phyloP scores from a whole-genome alignment of 2,113 vertebrate genomes.

The Malurus elegans region DNA sequence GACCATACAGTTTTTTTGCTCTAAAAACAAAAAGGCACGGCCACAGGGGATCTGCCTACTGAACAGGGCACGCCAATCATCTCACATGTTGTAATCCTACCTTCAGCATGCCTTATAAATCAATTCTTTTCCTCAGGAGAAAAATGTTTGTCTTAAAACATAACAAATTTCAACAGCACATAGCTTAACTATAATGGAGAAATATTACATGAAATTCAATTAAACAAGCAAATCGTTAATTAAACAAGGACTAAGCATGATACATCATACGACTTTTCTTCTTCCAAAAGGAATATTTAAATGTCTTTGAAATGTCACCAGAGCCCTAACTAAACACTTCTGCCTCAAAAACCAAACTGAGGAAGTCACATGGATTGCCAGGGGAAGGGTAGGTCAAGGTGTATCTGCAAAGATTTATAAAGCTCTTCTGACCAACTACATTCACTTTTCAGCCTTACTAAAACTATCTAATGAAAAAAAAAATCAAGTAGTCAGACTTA shows the following conservation, averaged over 20 bases:
- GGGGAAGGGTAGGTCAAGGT: background rate
- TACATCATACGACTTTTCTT: background rate
- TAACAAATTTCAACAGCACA: background rate
- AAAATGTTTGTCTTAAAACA: background rate
- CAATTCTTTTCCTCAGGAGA: background rate
- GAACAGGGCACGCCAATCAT: background rate
- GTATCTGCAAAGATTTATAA: background rate
- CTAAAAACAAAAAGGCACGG: background rate
- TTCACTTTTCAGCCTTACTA: slow-evolving; percentile 19
- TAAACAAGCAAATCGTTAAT: background rate
- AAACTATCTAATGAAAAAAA: background rate
- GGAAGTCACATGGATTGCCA: background rate
- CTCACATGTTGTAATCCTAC: background rate
- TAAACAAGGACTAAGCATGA: background rate
- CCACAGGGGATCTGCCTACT: background rate
- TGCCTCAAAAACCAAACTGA: background rate
- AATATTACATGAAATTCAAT: slow-evolving; percentile 5
- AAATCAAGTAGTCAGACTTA: background rate
- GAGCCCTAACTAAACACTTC: background rate
- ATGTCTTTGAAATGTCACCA: background rate
- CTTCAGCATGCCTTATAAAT: background rate
- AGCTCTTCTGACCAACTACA: background rate
- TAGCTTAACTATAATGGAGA: background rate
- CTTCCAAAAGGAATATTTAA: background rate
- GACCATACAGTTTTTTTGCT: background rate